Percentiles rank a stretch among this genome's conserved stretches.
Evolutionary conservation across 1,140 invertebrate species (phyloP).

Genomic region (Dendrolimus punctatus): DNA sequence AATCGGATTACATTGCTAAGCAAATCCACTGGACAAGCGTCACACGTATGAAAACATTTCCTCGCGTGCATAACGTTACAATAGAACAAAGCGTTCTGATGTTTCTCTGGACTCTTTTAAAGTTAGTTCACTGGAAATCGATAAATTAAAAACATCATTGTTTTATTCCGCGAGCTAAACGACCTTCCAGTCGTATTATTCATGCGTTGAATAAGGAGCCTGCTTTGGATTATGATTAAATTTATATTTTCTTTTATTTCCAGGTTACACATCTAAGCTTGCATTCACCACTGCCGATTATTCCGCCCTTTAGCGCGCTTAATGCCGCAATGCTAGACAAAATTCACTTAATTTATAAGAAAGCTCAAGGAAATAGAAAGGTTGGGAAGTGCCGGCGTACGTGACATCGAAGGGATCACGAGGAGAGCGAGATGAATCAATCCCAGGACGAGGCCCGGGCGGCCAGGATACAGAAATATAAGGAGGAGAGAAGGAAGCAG

Average conservation of each 20-base stretch:
- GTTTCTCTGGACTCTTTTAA: conserved; percentile 2
- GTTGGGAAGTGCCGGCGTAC: conserved; percentile 32
- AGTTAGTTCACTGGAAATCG: conserved; percentile 1
- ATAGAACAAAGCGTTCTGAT: conserved; percentile 51
- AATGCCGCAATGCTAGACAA: conserved; percentile 61
- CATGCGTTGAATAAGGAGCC: conserved; percentile 13
- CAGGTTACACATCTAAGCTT: conserved; percentile 39
- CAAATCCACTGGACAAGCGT: too few relatives aligned
- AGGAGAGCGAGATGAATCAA: conserved; percentile 45
- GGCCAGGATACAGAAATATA: conserved; percentile 77
- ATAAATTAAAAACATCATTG: conserved; percentile 57
- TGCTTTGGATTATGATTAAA: conserved; percentile 4
- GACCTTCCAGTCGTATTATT: conserved; percentile 25
- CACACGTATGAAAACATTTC: conserved; percentile 16
- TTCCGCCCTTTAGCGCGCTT: conserved; percentile 55
- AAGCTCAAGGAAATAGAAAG: conserved; percentile 24
- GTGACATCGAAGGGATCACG: conserved; percentile 34
- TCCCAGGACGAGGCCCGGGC: conserved; percentile 64
- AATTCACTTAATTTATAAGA: conserved; percentile 37
- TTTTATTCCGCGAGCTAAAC: conserved; percentile 37
- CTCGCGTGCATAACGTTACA: conserved; percentile 31
- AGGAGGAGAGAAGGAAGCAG: conserved; percentile 77
- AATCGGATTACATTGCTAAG: too few relatives aligned
- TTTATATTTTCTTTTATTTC: conserved; percentile 15
- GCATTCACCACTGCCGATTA: conserved; percentile 62